Conservation (phyloP, 2,797 vertebrate genomes). For the Cynodonichthys magdalenae region DNA sequence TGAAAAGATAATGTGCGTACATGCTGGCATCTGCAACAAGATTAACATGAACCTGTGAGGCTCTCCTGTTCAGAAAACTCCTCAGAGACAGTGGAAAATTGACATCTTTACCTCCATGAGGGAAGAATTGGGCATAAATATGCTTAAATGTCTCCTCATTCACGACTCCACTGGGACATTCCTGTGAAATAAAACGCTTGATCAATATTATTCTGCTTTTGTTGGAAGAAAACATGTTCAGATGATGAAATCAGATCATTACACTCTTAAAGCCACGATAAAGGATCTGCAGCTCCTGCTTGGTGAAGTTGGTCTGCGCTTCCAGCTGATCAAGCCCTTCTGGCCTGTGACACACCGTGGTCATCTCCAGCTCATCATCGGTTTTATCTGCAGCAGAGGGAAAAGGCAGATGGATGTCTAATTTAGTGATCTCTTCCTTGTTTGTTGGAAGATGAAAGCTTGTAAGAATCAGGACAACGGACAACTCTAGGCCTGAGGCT, state of each 20-base stretch:
- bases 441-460: slow-evolving; percentile 4
- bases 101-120: slow-evolving; percentile 89
- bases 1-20: slow-evolving; percentile 98
- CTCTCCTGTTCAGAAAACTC: neutral
- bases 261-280: slow-evolving; percentile 99
- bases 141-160: slow-evolving; percentile 98
- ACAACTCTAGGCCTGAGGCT: slow-evolving; percentile 27
- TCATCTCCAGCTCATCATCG: slow-evolving; percentile 95
- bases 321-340: slow-evolving; percentile 94
- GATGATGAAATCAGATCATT: slow-evolving; percentile 30
- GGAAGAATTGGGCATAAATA: slow-evolving; percentile 98
- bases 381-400: slow-evolving; percentile 83
- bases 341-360: slow-evolving; percentile 91
- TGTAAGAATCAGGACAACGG: neutral
- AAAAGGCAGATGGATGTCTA: neutral
- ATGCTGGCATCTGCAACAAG: slow-evolving; percentile 91
- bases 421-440: neutral
- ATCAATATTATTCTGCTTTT: neutral
- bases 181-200: slow-evolving; percentile 75
- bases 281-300: slow-evolving; percentile 95
- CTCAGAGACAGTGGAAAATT: neutral
- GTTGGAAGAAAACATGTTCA: neutral
- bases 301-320: slow-evolving; percentile 95
- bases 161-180: slow-evolving; percentile 95
- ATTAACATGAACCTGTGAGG: slow-evolving; percentile 33